These are phyloP conservation scores for Cossypha heuglini DNA, from an alignment of 2,797 vertebrate genomes.

Conservation along the genomic window DNA sequence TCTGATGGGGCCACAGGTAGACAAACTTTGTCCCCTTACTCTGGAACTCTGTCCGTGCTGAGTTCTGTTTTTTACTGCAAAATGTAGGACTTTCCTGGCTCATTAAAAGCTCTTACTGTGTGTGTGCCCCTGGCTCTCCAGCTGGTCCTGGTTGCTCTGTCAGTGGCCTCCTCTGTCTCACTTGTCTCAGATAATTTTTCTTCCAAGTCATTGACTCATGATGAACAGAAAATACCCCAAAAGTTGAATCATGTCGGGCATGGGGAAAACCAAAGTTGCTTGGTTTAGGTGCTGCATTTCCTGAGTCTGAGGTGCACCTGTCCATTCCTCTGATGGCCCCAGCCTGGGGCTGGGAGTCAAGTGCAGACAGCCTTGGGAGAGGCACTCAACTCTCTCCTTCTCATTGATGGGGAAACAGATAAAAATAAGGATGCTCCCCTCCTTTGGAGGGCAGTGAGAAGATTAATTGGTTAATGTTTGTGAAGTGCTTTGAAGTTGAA, in stretches of 20 bases:
- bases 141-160: background rate
- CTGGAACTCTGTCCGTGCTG: background rate
- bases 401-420: constrained; percentile 10
- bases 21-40: background rate
- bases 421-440: constrained; percentile 29
- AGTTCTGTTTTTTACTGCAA: background rate
- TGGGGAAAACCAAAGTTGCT: background rate
- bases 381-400: constrained; percentile 21
- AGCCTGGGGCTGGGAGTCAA: background rate
- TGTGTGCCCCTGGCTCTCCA: background rate
- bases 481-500: constrained; percentile 53
- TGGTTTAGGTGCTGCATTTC: background rate
- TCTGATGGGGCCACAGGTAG: too few relatives aligned
- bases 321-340: background rate
- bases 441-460: background rate
- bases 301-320: background rate
- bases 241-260: background rate
- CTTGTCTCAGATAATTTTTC: background rate
- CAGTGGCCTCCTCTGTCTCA: background rate
- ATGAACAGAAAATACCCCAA: background rate
- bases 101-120: background rate
- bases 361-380: background rate
- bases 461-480: constrained; percentile 57
- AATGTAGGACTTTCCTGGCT: background rate
- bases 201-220: background rate